Conservation (phyloP, 2,797 vertebrate species). For the Hemibagrus guttatus region DNA sequence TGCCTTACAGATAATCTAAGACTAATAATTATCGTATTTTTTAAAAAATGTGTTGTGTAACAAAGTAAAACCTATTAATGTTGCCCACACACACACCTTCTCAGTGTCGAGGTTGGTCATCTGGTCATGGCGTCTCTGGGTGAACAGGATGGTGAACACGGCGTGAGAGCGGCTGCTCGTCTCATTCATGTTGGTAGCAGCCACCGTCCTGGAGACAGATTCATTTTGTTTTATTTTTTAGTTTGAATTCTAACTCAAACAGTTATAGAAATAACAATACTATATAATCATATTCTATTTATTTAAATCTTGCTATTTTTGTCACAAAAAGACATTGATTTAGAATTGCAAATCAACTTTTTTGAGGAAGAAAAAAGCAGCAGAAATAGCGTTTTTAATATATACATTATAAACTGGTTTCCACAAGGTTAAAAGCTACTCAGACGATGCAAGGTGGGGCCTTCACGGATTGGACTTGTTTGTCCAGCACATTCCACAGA, state of each 20-base stretch:
- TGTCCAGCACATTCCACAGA: too few relatives aligned
- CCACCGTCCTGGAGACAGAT: conserved; percentile 73
- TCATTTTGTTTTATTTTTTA: background rate
- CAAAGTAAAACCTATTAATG: background rate
- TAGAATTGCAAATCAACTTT: background rate
- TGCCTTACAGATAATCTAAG: background rate
- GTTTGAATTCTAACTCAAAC: background rate
- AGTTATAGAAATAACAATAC: background rate
- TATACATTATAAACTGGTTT: background rate
- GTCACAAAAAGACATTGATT: background rate
- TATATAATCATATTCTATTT: background rate
- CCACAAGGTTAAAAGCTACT: background rate
- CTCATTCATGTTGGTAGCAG: conserved; percentile 89
- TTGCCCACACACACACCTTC: conserved; percentile 65
- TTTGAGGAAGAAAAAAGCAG: background rate
- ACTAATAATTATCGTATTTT: background rate
- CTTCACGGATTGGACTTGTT: too few relatives aligned
- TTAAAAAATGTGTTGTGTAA: too few relatives aligned
- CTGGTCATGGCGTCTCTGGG: conserved; percentile 75
- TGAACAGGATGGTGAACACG: conserved; percentile 86
- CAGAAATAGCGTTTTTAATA: background rate
- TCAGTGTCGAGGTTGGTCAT: conserved; percentile 74
- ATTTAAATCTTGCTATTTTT: background rate
- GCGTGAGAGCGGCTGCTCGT: conserved; percentile 87
- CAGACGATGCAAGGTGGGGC: too few relatives aligned